Conservation (phyloP, 2,797 vertebrate species). For the Fratercula arctica region DNA sequence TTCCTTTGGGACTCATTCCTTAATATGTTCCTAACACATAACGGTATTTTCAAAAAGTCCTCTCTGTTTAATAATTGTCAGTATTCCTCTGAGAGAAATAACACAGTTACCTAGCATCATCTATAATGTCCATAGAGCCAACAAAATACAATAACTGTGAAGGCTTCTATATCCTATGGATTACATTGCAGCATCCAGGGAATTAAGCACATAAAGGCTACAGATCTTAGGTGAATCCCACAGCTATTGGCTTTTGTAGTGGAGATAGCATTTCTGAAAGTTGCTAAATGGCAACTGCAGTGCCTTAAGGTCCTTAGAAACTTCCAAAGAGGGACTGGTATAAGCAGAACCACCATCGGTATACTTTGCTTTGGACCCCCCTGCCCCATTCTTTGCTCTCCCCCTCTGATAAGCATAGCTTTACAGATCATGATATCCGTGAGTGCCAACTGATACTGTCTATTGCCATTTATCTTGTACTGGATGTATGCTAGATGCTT, state of each 20-base stretch:
- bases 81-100: not conserved
- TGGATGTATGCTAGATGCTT: not conserved
- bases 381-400: not conserved
- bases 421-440: not conserved
- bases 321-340: not conserved
- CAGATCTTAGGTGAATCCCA: not conserved
- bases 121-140: not conserved
- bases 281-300: not conserved
- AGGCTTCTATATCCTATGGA: not conserved
- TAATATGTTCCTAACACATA: not conserved
- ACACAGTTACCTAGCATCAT: not conserved
- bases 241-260: not conserved
- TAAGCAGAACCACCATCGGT: rapidly evolving
- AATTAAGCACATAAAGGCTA: not conserved
- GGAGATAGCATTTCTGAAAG: not conserved
- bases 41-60: not conserved
- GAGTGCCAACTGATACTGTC: not conserved
- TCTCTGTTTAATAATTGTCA: not conserved
- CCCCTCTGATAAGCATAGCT: not conserved
- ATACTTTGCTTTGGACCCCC: not conserved
- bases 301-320: not conserved
- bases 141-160: not conserved
- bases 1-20: not conserved
- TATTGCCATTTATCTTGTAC: not conserved
- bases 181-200: not conserved